Base-by-base conservation (phyloP, 2,797 vertebrate species). In the Anguilla anguilla region DNA sequence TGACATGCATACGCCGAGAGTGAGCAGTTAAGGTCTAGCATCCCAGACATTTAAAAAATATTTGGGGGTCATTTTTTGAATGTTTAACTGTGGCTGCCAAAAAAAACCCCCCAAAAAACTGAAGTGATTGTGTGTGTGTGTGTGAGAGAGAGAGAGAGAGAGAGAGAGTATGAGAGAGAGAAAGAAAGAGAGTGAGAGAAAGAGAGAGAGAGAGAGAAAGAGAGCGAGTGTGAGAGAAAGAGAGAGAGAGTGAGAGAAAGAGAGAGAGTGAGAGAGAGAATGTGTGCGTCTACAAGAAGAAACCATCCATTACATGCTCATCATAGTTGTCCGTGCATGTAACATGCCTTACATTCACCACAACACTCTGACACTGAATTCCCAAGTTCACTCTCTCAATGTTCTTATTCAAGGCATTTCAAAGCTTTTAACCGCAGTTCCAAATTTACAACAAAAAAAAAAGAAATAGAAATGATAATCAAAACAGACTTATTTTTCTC, bases 261-360 rank as follows among this genome's bases (percentile, higher is more conserved):
- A 35, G 35, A 35, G 35, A 35, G 35, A 35, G 35, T 1, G 35
- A 35, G 35, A 35, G 64, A 72, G 61, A 28, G 35, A 46, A 35
- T 69, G 39, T 72, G 64, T 72, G 22, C 2, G 89, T 89, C 87
- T 92, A 92, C 87, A 89, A 79, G 72, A 89, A 88, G 82, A 64
- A 86, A 55, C 74, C 88, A 87, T 84, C 64, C 89, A 64, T 22
- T 59, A 64, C 6, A 35, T 10, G 86, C 89, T 85, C 86, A 0
- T 87, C 84, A 91, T 91, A 92, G 89, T 93, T 93, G 69, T 13
- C 9, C 69, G 10, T 72, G 69, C 11, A 31, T 46, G 15, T 35
- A 51, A n/a, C 35, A 3, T 46, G 25, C 13, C 11, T 35, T 15
- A n/a, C 6, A 0, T 74, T 28, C 22, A 11, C 5, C 13, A 25